phyloP scores from a whole-genome alignment of 2,888 invertebrate species.

The Neocrepidodera transversa region DNA sequence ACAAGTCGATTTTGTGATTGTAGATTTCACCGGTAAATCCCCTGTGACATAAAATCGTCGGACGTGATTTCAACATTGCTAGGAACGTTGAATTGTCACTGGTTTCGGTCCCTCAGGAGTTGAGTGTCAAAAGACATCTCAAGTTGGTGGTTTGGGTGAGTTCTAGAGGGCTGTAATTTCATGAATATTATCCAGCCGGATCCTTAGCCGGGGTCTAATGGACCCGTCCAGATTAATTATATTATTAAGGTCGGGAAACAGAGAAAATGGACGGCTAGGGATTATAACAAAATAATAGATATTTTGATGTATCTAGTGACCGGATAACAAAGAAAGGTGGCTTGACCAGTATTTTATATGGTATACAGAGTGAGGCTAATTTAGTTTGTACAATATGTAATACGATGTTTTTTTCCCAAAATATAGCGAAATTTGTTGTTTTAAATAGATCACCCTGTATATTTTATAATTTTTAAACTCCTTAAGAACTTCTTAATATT shows the following conservation, averaged over 20 bases:
- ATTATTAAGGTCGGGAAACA: constrained; percentile 18
- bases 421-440: too few relatives aligned
- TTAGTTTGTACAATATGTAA: too few relatives aligned
- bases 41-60: not conserved
- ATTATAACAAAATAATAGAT: constrained; percentile 18
- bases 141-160: not conserved
- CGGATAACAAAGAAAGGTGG: too few relatives aligned
- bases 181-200: constrained; percentile 16
- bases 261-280: constrained; percentile 14
- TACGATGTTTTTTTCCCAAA: too few relatives aligned
- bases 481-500: too few relatives aligned
- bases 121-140: constrained; percentile 13
- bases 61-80: not conserved
- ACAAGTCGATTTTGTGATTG: not conserved
- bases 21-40: constrained; percentile 5
- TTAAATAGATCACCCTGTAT: too few relatives aligned
- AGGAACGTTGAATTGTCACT: not conserved
- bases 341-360: too few relatives aligned
- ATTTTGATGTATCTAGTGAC: too few relatives aligned
- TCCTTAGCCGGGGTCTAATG: constrained; percentile 17
- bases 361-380: too few relatives aligned
- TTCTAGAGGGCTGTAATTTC: constrained; percentile 4
- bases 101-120: not conserved
- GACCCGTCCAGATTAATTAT: constrained; percentile 25
- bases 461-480: too few relatives aligned